Evolutionary conservation across 2,888 invertebrate genomes (phyloP).

Genomic region (Pseudococcus longispinus): DNA sequence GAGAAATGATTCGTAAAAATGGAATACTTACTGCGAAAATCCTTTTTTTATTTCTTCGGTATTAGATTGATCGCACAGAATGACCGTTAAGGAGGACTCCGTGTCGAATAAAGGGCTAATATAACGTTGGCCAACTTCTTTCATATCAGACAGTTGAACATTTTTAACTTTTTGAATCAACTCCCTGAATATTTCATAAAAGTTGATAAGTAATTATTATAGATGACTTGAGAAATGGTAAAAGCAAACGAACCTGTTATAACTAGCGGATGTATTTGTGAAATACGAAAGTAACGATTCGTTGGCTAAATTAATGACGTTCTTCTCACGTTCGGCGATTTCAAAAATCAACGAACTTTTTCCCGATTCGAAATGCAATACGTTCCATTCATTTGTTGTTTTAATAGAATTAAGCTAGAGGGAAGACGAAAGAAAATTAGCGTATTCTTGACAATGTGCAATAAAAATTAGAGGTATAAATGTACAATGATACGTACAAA

Average conservation of each 20-base stretch:
- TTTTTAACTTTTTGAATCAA: constrained; percentile 56
- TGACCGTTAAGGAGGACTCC: constrained; percentile 69
- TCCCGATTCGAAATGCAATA: constrained; percentile 79
- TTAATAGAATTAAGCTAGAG: constrained; percentile 50
- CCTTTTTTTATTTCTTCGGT: constrained; percentile 71
- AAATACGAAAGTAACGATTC: constrained; percentile 79
- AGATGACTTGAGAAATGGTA: neutral
- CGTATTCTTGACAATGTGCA: too few relatives aligned
- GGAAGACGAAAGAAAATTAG: neutral
- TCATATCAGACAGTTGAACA: constrained; percentile 70
- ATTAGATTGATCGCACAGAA: constrained; percentile 81
- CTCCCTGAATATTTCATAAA: constrained; percentile 46
- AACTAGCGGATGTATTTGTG: constrained; percentile 71
- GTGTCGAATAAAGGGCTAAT: constrained; percentile 73
- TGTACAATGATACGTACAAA: constrained; percentile 66
- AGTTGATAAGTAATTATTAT: neutral
- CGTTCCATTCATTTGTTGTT: constrained; percentile 69
- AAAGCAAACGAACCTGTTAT: constrained; percentile 68
- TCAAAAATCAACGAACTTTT: constrained; percentile 87
- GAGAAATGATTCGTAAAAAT: neutral
- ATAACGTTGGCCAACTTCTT: constrained; percentile 75
- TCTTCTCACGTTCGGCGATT: constrained; percentile 81
- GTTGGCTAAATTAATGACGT: constrained; percentile 74
- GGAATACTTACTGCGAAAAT: constrained; percentile 70
- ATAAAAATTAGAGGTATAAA: too few relatives aligned